Evolutionary conservation across 2,113 vertebrate species (phyloP), one percentile per base, ranked within the genome.

Genomic region (Australoheros scitulus): DNA sequence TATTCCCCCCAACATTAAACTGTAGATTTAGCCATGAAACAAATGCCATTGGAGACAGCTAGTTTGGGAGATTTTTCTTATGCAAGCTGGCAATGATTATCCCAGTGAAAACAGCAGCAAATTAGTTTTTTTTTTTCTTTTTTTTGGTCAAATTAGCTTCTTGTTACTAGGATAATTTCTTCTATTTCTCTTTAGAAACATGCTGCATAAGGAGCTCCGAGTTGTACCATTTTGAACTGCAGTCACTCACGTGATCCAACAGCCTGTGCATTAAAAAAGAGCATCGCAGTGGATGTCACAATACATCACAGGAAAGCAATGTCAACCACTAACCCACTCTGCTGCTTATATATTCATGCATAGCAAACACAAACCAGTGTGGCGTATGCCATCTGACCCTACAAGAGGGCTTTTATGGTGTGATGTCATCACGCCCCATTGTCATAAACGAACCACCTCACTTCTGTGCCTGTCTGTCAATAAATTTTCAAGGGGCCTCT

Each of bases 341-440:
- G 43, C 84, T 84, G 84, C 81, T 91, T 84, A 88, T 93, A 90
- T 93, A 93, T 93, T 93, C 94, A 94, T 94, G 92, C 92, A 94
- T 93, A 93, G 47, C 87, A 94, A 94, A 93, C 90, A 92, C 88
- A 92, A 87, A 89, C 70, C 32, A 41, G 24, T 75, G 81, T 79
- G 22, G 80, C 77, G 77, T 81, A 86, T 86, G 88, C 89, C 82
- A 90, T 78, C 77, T 93, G 92, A 94, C 92, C 92, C 93, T 5
- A 75, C 79, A 11, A 38, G 86, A 87, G 85, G 75, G 68, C 85
- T 93, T 94, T 94, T 94, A 93, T 92, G 90, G 79, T 77, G 87
- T 92, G 92, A 94, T 93, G 91, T 94, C 93, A 94, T 93, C 93
- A 92, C 93, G 87, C 92, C 91, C 92, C 93, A 93, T 93, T 93